Percentiles rank a stretch among this genome's conserved stretches.
Conservation (phyloP, 2,888 invertebrate genomes). For the Drosophila fulvimacula region DNA sequence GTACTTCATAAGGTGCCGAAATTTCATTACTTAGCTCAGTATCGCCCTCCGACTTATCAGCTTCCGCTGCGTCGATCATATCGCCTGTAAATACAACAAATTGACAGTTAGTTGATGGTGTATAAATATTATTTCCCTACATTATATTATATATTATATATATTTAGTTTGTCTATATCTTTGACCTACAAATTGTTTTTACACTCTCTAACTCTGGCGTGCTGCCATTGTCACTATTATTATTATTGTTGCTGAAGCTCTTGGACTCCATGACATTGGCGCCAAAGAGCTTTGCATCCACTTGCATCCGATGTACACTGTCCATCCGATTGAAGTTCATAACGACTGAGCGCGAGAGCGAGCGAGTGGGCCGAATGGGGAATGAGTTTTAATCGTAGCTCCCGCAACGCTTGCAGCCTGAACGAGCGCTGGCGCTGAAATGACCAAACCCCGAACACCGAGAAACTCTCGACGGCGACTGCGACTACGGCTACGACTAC, state of each 20-base stretch:
- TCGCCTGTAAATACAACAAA: conserved; percentile 68
- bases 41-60: conserved; percentile 62
- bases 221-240: background rate
- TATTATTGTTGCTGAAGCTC: background rate
- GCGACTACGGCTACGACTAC: conserved; percentile 11
- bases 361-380: background rate
- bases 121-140: background rate
- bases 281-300: conserved; percentile 66
- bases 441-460: conserved; percentile 38
- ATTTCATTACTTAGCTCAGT: conserved; percentile 89
- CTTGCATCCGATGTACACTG: conserved; percentile 61
- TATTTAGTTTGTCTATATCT: background rate
- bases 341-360: background rate
- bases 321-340: conserved; percentile 79
- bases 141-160: background rate
- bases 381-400: conserved; percentile 1
- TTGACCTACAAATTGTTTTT: conserved; percentile 39
- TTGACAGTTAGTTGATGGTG: conserved; percentile 27
- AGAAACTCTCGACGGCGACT: conserved; percentile 31
- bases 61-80: conserved; percentile 54
- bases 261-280: conserved; percentile 30
- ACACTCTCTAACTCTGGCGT: background rate
- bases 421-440: conserved; percentile 49
- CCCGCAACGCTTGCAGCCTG: conserved; percentile 43
- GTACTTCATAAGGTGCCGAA: conserved; percentile 98